Evolutionary conservation across 1,140 invertebrate species (phyloP), one percentile per base, ranked within the genome.

Genomic region (Dufourea novaeangliae): DNA sequence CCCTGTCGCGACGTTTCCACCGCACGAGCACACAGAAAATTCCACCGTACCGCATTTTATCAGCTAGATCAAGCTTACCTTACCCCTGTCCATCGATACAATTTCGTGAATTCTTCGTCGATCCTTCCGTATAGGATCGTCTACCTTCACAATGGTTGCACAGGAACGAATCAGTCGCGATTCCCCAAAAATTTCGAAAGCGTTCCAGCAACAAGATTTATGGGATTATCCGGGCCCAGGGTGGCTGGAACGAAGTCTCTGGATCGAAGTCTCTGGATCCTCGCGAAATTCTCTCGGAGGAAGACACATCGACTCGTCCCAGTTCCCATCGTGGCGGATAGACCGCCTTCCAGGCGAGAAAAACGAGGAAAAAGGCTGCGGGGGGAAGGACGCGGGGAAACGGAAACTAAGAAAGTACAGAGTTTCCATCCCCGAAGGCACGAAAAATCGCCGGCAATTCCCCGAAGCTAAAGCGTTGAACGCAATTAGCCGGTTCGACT

Each of bases 401-500:
- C n/a, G n/a, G 27, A 27, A 17, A 11, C 17, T 20, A 50, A 17
- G n/a, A 29, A 46, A 22, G 68, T 34, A 37, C 5, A 50, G 52
- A 77, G 64, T 77, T 70, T 62, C 25, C n/a, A n/a, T n/a, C n/a
- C n/a, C 12, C 41, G 32, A 50, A 20, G 41, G 34, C 25, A 32
- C 25, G 32, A 70, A 77, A 74, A 77, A 70, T 75, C 66, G 37
- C 37, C 39, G 14, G 37, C 52, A 68, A 57, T 57, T 68, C 62
- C 73, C 52, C 52, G 63, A 37, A 37, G 52, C 37, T 34, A 6
- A 59, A 32, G 64, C 73, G 73, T 75, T 68, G 73, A 68, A 68
- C 63, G 73, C 64, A 75, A 75, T 75, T 75, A 75, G 54, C 39
- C 64, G 37, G 3, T 44, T 27, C 63, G 39, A 57, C 25, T 68